A percentile compares a stretch with the other conserved stretches of the same genome.
Conservation (phyloP, 2,888 invertebrate species). For the Meandrusa payeni region DNA sequence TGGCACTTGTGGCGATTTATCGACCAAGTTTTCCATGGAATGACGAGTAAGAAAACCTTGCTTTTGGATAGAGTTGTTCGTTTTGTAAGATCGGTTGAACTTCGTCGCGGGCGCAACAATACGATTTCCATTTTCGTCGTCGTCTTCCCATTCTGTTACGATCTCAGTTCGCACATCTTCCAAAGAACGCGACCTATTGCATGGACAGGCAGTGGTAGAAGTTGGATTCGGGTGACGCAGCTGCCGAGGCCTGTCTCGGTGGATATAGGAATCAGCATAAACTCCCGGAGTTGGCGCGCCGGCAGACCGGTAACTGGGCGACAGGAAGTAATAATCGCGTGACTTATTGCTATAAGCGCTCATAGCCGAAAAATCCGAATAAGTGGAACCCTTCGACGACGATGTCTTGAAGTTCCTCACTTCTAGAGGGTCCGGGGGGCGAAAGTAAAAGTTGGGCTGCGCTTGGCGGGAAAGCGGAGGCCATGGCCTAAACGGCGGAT, state of each 20-base stretch:
- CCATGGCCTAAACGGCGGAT: slow-evolving; percentile 82
- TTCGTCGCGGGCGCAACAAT: slow-evolving; percentile 75
- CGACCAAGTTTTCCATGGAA: slow-evolving; percentile 86
- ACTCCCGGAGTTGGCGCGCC: slow-evolving; percentile 77
- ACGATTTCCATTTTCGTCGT: slow-evolving; percentile 83
- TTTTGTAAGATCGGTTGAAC: slow-evolving; percentile 66
- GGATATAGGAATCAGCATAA: slow-evolving; percentile 56
- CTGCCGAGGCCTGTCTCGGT: slow-evolving; percentile 67
- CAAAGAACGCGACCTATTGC: slow-evolving; percentile 85
- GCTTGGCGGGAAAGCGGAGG: slow-evolving; percentile 82
- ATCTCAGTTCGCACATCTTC: slow-evolving; percentile 86
- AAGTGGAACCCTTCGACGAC: slow-evolving; percentile 68
- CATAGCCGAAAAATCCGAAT: slow-evolving; percentile 74
- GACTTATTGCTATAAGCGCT: slow-evolving; percentile 74
- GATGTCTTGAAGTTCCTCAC: slow-evolving; percentile 72
- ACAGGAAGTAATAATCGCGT: slow-evolving; percentile 82
- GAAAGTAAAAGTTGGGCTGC: slow-evolving; percentile 74
- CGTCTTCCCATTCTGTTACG: slow-evolving; percentile 83
- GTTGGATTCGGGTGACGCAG: slow-evolving; percentile 56
- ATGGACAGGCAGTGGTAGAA: slow-evolving; percentile 78
- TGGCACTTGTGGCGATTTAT: slow-evolving; percentile 72
- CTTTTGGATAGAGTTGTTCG: slow-evolving; percentile 60
- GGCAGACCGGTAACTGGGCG: slow-evolving; percentile 85
- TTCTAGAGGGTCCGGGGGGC: slow-evolving; percentile 72
- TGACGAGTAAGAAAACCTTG: slow-evolving; percentile 80